Evolutionary conservation across 2,797 vertebrate genomes (phyloP), one percentile per base, ranked within the genome.

Genomic region (Peromyscus aztecus): DNA sequence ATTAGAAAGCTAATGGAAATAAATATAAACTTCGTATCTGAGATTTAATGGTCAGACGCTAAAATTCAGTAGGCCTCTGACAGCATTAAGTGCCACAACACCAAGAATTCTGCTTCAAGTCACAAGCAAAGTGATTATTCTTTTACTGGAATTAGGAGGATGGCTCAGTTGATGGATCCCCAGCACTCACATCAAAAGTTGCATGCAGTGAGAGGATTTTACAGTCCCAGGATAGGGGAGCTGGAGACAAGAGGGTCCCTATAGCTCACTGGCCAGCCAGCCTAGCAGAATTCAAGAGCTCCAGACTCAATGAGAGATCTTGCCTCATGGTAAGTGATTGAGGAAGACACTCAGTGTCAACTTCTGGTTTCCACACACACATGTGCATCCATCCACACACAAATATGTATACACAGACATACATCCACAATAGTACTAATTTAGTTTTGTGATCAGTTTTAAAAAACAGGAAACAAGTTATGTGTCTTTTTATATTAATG

Each of bases 361-460:
- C 23, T 21, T 61, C 57, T 84, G 40, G 81, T 27, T 43, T 43
- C 2, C 14, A 63, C 27, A 84, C 81, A 63, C 59, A 61, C 27
- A 43, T 9, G 14, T 10, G 7, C 13, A 61, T 13, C n/a, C n/a
- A 23, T 29, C 19, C 37, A 61, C 81, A 40, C 11, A 37, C 55
- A 59, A 37, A 9, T 57, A 4, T 14, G 13, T 37, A 40, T 37
- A 29, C 7, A n/a, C 6, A 52, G 29, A 10, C 34, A 43, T 24
- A 27, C 31, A 82, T 81, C 67, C 27, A 63, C 87, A 46, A 13
- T 31, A 10, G 2, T 84, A 31, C 91, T 84, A 91, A 86, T 49
- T 91, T 96, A 85, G 52, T 34, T 91, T 92, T 85, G 73, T 83
- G 24, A 63, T 89, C 16, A 69, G 23, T 49, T 76, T 55, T 67